Evolutionary conservation across 2,888 invertebrate genomes (phyloP).

Genomic region (Polia nebulosa): DNA sequence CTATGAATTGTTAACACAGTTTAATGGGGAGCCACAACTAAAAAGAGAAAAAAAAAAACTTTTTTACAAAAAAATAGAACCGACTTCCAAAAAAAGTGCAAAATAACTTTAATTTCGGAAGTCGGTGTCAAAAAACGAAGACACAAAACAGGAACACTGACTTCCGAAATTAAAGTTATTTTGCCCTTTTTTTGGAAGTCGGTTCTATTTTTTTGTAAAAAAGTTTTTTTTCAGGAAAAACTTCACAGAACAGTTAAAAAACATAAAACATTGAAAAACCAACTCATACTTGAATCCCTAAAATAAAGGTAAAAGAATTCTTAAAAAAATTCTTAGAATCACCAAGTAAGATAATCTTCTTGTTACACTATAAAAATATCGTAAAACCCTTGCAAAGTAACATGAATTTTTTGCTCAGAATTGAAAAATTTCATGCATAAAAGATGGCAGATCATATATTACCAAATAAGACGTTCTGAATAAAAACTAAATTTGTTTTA

Average conservation of each 20-base stretch:
- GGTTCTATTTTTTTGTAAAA: too few species aligned
- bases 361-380: slow-evolving; percentile 44
- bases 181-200: too few species aligned
- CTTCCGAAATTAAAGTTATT: too few species aligned
- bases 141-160: too few species aligned
- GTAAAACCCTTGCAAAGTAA: slow-evolving; percentile 40
- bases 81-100: too few species aligned
- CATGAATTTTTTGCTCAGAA: slow-evolving; percentile 55
- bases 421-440: slow-evolving; percentile 69
- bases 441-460: slow-evolving; percentile 62
- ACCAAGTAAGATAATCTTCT: slow-evolving; percentile 23
- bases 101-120: too few species aligned
- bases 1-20: too few species aligned
- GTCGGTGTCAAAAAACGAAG: too few species aligned
- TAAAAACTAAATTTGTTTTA: slow-evolving; percentile 66
- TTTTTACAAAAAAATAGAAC: too few species aligned
- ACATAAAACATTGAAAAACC: not conserved
- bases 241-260: not conserved
- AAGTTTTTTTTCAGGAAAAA: too few species aligned
- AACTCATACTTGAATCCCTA: not conserved
- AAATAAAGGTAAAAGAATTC: not conserved
- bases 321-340: not conserved
- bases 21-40: too few species aligned
- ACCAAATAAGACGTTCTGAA: slow-evolving; percentile 60
- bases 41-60: too few species aligned